A percentile compares a stretch with the other conserved stretches of the same genome.
These are phyloP conservation scores for Astropecten irregularis DNA, from an alignment of 53 echinoderm and acorn worm species.

Conservation along the genomic window DNA sequence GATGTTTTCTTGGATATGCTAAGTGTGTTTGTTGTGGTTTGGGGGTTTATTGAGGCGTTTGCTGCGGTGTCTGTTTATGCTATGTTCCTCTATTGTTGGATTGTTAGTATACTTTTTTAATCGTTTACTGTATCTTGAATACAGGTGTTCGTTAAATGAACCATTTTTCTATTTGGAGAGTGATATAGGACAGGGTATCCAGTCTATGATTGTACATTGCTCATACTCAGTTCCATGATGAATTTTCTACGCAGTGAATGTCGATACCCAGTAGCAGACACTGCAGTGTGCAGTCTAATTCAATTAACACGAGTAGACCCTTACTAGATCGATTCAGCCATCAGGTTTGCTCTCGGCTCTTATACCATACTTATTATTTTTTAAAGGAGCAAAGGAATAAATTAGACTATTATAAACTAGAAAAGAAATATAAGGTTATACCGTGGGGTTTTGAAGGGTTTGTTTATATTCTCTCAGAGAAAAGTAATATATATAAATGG, in stretches of 20 bases:
- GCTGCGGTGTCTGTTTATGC: background rate
- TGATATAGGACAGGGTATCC: background rate
- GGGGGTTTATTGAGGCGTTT: too few species aligned
- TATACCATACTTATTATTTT: constrained; percentile 28
- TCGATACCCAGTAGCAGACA: constrained; percentile 52
- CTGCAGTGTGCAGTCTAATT: constrained; percentile 31
- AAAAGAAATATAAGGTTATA: background rate
- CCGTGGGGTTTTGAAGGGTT: background rate
- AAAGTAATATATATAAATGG: background rate
- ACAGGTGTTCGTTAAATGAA: background rate
- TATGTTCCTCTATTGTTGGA: background rate
- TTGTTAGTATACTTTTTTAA: background rate
- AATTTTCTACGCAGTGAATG: background rate
- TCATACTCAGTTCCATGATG: constrained; percentile 4
- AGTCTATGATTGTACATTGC: background rate
- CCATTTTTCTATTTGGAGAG: background rate
- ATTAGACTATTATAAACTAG: background rate
- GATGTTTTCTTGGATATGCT: background rate
- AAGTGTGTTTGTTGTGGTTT: background rate
- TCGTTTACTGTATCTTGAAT: background rate
- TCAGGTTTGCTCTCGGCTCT: constrained; percentile 22
- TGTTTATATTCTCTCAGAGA: background rate
- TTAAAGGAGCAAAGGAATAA: background rate
- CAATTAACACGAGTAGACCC: constrained; percentile 45
- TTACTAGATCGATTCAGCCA: constrained; percentile 29